These are phyloP conservation scores for Nebria brevicollis DNA, from an alignment of 2,888 invertebrate genomes.

Conservation along the genomic window DNA sequence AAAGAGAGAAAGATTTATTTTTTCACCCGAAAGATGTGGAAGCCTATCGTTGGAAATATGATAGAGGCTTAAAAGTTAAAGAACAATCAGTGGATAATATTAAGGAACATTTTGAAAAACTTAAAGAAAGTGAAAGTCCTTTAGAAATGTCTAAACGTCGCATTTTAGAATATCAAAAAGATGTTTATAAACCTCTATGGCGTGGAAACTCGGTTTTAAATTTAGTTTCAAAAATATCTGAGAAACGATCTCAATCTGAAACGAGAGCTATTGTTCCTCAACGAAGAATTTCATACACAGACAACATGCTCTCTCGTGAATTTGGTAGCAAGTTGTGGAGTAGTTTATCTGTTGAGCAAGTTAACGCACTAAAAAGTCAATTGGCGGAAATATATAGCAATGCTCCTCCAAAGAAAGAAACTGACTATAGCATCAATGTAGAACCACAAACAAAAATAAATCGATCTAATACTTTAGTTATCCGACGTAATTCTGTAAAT, in stretches of 20 bases:
- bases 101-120: slow-evolving; percentile 77
- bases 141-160: slow-evolving; percentile 62
- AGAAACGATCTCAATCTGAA: slow-evolving; percentile 66
- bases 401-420: slow-evolving; percentile 59
- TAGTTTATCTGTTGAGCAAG: slow-evolving; percentile 85
- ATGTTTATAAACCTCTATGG: slow-evolving; percentile 84
- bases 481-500: slow-evolving; percentile 63
- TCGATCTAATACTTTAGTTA: slow-evolving; percentile 55
- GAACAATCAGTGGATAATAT: slow-evolving; percentile 91
- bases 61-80: slow-evolving; percentile 78
- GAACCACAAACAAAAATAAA: slow-evolving; percentile 39
- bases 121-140: slow-evolving; percentile 66
- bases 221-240: slow-evolving; percentile 77
- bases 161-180: slow-evolving; percentile 67
- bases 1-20: slow-evolving; percentile 84
- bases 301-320: slow-evolving; percentile 64
- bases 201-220: slow-evolving; percentile 84
- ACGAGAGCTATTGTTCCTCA: slow-evolving; percentile 57
- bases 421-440: slow-evolving; percentile 28
- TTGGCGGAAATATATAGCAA: slow-evolving; percentile 82
- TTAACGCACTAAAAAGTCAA: slow-evolving; percentile 81
- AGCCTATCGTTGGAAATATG: slow-evolving; percentile 79
- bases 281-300: slow-evolving; percentile 55
- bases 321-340: slow-evolving; percentile 83
- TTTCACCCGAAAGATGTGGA: slow-evolving; percentile 81